phyloP scores from a whole-genome alignment of 2,797 vertebrate species.

The Lithobates pipiens region DNA sequence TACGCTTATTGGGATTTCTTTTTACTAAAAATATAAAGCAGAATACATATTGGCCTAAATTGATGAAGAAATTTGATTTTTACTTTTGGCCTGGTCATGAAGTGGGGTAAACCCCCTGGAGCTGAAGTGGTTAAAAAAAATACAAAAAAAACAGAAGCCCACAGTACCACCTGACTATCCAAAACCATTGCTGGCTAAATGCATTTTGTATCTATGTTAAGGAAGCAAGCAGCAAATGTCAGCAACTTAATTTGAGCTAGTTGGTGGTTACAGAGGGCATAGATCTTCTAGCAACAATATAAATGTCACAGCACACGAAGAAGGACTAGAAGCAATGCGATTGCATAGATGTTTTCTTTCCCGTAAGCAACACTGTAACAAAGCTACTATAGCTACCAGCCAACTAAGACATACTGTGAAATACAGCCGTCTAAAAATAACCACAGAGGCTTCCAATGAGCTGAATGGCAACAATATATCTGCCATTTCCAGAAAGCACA shows the following conservation, averaged over 20 bases:
- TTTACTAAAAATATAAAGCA: too few species aligned
- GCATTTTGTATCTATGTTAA: too few species aligned
- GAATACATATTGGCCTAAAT: too few species aligned
- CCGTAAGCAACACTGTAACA: neutral
- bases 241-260: neutral
- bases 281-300: neutral
- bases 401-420: neutral
- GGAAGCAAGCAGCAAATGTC: neutral
- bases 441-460: neutral
- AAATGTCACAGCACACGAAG: constrained; percentile 1
- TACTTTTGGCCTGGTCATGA: too few species aligned
- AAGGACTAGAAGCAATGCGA: neutral
- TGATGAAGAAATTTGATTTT: too few species aligned
- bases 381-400: neutral
- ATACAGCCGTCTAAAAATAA: neutral
- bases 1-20: too few species aligned
- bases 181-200: neutral
- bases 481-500: constrained; percentile 1
- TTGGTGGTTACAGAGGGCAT: neutral
- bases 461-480: neutral
- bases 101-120: too few species aligned
- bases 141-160: too few species aligned
- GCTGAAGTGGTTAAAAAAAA: too few species aligned
- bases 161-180: neutral
- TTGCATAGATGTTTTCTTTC: neutral